Conservation (phyloP, 2,797 vertebrate species). For the Anisognathus igniventris region DNA sequence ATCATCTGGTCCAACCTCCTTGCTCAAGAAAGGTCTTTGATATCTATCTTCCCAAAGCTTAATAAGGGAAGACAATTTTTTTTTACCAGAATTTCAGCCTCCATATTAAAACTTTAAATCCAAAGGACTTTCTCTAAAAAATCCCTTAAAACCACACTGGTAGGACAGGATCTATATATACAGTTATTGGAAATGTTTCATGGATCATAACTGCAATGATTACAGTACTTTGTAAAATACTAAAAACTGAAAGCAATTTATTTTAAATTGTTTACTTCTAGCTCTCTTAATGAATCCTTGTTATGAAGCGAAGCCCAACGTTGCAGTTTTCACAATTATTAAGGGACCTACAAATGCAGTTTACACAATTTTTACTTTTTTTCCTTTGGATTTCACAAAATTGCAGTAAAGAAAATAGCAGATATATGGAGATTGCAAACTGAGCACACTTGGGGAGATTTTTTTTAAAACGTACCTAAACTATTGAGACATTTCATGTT, state of each 20-base stretch:
- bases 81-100: not conserved
- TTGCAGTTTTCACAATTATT: not conserved
- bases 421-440: not conserved
- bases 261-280: not conserved
- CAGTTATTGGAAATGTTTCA: not conserved
- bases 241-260: not conserved
- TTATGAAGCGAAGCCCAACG: not conserved
- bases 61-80: not conserved
- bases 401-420: not conserved
- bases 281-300: accelerated
- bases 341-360: accelerated
- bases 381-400: not conserved
- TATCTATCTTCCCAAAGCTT: not conserved
- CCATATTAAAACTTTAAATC: not conserved
- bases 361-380: not conserved
- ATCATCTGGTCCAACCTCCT: too few relatives aligned
- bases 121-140: not conserved
- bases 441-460: not conserved
- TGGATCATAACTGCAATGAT: not conserved
- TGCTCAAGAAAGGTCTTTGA: not conserved
- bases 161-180: not conserved
- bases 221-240: not conserved
- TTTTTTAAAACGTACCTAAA: not conserved
- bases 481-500: not conserved
- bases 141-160: accelerated